Evolutionary conservation across 2,797 vertebrate species (phyloP).

Genomic region (Pteronotus mesoamericanus): DNA sequence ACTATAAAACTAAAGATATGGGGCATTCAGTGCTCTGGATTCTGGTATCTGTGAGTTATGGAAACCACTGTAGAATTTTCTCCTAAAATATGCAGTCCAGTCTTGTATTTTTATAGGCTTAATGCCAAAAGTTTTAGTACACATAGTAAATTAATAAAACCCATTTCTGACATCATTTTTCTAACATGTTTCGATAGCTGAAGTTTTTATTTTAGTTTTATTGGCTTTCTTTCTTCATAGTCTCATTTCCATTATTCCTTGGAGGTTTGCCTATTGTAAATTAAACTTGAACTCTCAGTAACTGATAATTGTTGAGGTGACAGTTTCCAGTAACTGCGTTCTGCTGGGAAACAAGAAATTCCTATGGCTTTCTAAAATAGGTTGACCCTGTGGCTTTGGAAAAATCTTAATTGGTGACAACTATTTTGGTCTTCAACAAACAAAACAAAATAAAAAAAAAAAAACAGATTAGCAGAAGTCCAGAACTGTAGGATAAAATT

Average conservation of each 20-base stretch:
- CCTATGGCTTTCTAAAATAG: constrained; percentile 13
- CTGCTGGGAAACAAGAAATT: constrained; percentile 68
- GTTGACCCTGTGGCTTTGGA: constrained; percentile 46
- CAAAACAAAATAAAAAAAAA: constrained; percentile 42
- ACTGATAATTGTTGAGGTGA: constrained; percentile 65
- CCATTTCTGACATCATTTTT: constrained; percentile 61
- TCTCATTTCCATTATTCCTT: constrained; percentile 66
- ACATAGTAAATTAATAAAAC: constrained; percentile 61
- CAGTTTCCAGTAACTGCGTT: constrained; percentile 70
- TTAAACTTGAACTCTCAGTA: constrained; percentile 71
- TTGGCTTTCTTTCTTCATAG: constrained; percentile 43
- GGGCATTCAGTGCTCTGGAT: not conserved
- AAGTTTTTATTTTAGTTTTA: constrained; percentile 58
- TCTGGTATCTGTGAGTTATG: constrained; percentile 26
- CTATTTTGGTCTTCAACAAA: constrained; percentile 46
- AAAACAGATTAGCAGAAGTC: constrained; percentile 35
- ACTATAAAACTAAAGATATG: not conserved
- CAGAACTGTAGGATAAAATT: not conserved
- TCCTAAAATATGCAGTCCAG: not conserved
- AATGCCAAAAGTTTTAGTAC: constrained; percentile 57
- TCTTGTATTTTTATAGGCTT: constrained; percentile 62
- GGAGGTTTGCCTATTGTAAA: constrained; percentile 65
- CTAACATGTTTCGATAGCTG: constrained; percentile 60
- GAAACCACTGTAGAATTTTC: constrained; percentile 40
- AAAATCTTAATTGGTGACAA: constrained; percentile 55